These are phyloP conservation scores for Echeneis naucrates DNA, from an alignment of 2,797 vertebrate species.

Conservation along the genomic window DNA sequence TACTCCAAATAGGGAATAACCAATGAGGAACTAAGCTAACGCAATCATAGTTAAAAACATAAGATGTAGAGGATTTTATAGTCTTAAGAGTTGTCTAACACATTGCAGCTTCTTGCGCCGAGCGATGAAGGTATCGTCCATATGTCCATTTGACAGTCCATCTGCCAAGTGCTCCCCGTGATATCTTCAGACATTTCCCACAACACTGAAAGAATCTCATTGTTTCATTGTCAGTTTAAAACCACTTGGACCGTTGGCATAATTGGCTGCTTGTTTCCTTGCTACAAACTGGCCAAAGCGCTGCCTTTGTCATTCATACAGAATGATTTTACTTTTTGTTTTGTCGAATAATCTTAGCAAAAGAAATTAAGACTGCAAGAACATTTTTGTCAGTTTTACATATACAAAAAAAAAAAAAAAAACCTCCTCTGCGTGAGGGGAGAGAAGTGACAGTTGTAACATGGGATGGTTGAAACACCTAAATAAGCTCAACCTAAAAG, in stretches of 20 bases:
- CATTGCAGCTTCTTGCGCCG: conserved; percentile 2
- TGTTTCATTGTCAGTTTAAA: conserved; percentile 17
- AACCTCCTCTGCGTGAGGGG: not conserved
- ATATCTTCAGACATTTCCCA: conserved; percentile 17
- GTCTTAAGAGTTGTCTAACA: conserved; percentile 10
- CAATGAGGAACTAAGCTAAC: not conserved
- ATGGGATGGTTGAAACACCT: no score
- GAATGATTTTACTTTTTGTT: conserved; percentile 28
- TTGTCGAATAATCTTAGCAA: conserved; percentile 41
- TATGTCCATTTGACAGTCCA: conserved; percentile 22
- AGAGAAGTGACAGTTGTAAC: no score
- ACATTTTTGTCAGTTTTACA: conserved; percentile 29
- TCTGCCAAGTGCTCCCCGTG: conserved; percentile 19
- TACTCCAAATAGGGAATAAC: not conserved
- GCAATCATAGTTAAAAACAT: not conserved
- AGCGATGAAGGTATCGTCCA: conserved; percentile 15
- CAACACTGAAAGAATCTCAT: conserved; percentile 16
- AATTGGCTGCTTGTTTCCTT: not conserved
- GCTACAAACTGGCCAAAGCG: conserved; percentile 23
- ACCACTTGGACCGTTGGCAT: not conserved
- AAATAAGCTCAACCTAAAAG: no score
- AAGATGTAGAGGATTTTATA: not conserved
- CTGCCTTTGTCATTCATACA: conserved; percentile 16
- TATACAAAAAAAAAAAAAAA: conserved; percentile 14
- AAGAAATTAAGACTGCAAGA: conserved; percentile 23